Conservation (phyloP, 1,140 invertebrate genomes). For the Hesperophylax magnus region DNA sequence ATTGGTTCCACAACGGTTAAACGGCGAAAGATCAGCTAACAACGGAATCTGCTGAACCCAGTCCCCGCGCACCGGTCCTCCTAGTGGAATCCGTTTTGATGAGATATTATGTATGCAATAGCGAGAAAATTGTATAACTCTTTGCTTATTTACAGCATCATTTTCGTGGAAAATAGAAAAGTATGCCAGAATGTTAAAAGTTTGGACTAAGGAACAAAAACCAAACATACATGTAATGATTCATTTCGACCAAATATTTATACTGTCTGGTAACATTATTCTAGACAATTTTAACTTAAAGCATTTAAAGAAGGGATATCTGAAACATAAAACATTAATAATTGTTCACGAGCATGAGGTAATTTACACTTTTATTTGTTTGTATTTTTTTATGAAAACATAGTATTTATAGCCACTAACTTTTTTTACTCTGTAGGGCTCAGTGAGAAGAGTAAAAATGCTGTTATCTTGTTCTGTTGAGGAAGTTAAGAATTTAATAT, state of each 20-base stretch:
- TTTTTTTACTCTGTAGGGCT: neutral
- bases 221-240: constrained; percentile 58
- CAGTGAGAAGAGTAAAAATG: constrained; percentile 43
- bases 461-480: constrained; percentile 29
- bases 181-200: constrained; percentile 58
- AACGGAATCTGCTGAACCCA: no score
- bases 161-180: constrained; percentile 60
- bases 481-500: constrained; percentile 31
- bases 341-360: constrained; percentile 43
- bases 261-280: constrained; percentile 60
- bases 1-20: no score
- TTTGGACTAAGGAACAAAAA: constrained; percentile 57
- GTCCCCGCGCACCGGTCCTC: no score
- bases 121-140: no score
- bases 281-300: constrained; percentile 61
- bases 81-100: no score
- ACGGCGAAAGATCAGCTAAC: no score
- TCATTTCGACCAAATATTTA: constrained; percentile 62
- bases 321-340: constrained; percentile 62
- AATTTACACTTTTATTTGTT: constrained; percentile 6
- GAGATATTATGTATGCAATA: no score
- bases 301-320: constrained; percentile 63
- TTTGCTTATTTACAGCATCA: no score
- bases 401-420: neutral
- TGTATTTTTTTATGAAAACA: neutral